Evolutionary conservation across 2,888 invertebrate genomes (phyloP).

Genomic region (Rhagonycha fulva): DNA sequence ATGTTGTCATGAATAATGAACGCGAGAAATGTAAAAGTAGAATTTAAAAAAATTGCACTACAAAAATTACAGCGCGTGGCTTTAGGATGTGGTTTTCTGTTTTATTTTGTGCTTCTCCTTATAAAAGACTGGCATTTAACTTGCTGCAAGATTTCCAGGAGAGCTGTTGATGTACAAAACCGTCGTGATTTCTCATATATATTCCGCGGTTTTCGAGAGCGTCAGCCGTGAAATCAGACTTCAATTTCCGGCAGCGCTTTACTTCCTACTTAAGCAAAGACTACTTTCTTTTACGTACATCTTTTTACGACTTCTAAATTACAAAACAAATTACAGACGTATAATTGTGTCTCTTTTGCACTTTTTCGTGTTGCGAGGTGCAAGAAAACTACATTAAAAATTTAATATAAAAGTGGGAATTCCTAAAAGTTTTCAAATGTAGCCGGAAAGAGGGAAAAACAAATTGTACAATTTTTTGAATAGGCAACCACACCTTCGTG

Average conservation of each 20-base stretch:
- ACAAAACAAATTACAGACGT: neutral
- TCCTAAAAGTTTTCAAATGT: neutral
- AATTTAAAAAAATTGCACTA: neutral
- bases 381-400: neutral
- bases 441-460: neutral
- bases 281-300: conserved; percentile 21
- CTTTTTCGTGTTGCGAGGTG: neutral
- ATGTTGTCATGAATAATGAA: neutral
- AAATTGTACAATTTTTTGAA: neutral
- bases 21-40: neutral
- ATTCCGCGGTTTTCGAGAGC: conserved; percentile 38
- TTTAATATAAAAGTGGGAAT: neutral
- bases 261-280: conserved; percentile 27
- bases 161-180: conserved; percentile 16
- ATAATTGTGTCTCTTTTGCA: neutral
- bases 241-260: conserved; percentile 40
- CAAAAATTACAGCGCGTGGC: neutral
- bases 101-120: neutral
- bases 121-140: conserved; percentile 11
- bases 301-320: conserved; percentile 4
- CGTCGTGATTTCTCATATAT: conserved; percentile 40
- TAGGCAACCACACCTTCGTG: neutral
- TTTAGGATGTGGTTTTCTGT: neutral
- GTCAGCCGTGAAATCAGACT: conserved; percentile 41
- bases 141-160: conserved; percentile 11